Conservation (phyloP, 2,113 vertebrate species). For the Sitta europaea region DNA sequence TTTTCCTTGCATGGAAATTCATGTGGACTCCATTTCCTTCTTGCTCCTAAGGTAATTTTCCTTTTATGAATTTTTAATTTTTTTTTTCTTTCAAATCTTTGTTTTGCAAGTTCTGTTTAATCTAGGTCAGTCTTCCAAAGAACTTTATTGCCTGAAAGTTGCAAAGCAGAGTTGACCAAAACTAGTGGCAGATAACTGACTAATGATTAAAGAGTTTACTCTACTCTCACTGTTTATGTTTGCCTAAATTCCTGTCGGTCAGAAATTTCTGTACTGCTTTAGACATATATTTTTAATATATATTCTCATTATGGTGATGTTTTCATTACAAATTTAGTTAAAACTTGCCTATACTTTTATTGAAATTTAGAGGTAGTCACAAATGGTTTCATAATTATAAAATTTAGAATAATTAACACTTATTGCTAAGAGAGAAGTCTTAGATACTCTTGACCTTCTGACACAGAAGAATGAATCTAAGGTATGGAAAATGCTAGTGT, state of each 20-base stretch:
- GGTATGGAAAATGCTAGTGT: neutral
- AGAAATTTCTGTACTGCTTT: neutral
- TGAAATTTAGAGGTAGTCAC: neutral
- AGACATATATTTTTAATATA: neutral
- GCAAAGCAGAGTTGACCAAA: neutral
- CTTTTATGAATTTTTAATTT: neutral
- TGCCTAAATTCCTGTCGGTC: neutral
- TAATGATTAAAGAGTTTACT: neutral
- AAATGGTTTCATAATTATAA: neutral
- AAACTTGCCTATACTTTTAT: neutral
- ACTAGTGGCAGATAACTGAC: neutral
- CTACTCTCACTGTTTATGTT: neutral
- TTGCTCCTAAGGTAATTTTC: neutral
- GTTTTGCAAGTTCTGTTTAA: neutral
- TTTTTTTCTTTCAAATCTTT: neutral
- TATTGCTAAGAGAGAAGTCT: neutral
- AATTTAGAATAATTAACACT: neutral
- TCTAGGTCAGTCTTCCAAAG: neutral
- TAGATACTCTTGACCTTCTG: neutral
- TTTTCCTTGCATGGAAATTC: neutral
- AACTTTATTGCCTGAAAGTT: neutral
- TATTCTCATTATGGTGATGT: neutral
- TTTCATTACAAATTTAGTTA: neutral
- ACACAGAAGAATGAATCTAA: neutral
- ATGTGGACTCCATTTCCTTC: neutral